Percentiles rank a stretch among this genome's conserved stretches.
phyloP scores from a whole-genome alignment of 1,140 invertebrate genomes.

The Chymomyza costata region DNA sequence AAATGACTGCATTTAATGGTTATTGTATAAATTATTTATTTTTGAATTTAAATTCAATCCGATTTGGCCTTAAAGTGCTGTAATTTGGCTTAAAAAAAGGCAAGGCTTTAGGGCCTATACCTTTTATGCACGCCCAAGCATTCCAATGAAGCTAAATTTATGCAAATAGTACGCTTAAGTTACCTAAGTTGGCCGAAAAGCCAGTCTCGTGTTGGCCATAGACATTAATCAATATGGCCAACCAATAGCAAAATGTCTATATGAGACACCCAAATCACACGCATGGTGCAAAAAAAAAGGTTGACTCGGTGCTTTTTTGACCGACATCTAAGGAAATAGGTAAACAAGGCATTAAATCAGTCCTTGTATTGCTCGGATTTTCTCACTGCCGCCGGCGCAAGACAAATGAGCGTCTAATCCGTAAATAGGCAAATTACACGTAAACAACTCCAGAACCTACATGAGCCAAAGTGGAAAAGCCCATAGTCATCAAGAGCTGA shows the following conservation, averaged over 20 bases:
- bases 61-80: too few relatives aligned
- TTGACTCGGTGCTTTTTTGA: not conserved
- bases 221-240: too few relatives aligned
- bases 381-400: slow-evolving; percentile 13
- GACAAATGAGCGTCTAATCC: slow-evolving; percentile 53
- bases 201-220: too few relatives aligned
- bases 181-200: too few relatives aligned
- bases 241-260: slow-evolving; percentile 1
- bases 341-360: slow-evolving; percentile 55
- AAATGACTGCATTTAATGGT: slow-evolving; percentile 33
- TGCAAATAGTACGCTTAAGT: too few relatives aligned
- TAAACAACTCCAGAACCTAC: slow-evolving; percentile 62
- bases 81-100: too few relatives aligned
- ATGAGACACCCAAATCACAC: slow-evolving; percentile 8
- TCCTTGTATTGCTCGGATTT: slow-evolving; percentile 21
- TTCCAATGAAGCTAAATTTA: too few relatives aligned
- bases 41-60: too few relatives aligned
- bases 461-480: slow-evolving; percentile 23
- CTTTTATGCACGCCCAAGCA: too few relatives aligned
- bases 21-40: slow-evolving; percentile 1
- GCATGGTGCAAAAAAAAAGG: slow-evolving; percentile 7
- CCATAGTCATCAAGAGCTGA: slow-evolving; percentile 34
- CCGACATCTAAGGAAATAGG: slow-evolving; percentile 25
- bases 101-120: too few relatives aligned
- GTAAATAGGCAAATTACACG: slow-evolving; percentile 56